Evolutionary conservation across 2,888 invertebrate genomes (phyloP), one percentile per base, ranked within the genome.

Genomic region (Trypoxylon attenuatum): DNA sequence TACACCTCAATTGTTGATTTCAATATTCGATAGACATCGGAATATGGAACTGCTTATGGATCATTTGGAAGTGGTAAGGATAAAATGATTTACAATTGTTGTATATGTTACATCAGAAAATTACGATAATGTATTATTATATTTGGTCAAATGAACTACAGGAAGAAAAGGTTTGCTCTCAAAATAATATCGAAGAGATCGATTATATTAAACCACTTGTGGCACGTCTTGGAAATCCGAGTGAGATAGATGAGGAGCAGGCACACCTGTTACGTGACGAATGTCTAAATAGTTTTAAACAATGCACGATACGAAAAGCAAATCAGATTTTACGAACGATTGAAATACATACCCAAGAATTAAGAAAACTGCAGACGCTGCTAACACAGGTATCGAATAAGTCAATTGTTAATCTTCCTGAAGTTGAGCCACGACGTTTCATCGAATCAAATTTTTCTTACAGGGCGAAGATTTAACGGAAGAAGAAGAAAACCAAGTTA

Each of bases 281-380:
- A 2, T 94, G 94, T 65, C 86, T 94, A 39, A 88, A 88, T 51
- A 94, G 94, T 80, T 92, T 93, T 73, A 92, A 92, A 77, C 86
- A 90, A 0, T 88, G 90, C 25, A 89, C 92, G 64, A 86, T 93
- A 2, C 88, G 89, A 0, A 87, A 93, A 38, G 92, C 93, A 13
- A 91, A 90, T 66, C 84, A 90, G 27, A 90, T 94, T 19, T 92
- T 93, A 73, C 88, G 88, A 19, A 88, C 91, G 69, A 93, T 92
- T 80, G 92, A 94, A 73, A 88, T 89, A 89, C 84, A 88, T 50
- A 89, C 89, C 52, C 60, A 85, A 0, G 88, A 89, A 66, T 88
- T 92, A 60, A 89, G 90, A 64, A 86, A 85, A 2, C 89, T 90
- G 76, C 90, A 92, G 60, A 80, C 88, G 2, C 90, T 90, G 89